phyloP scores from a whole-genome alignment of 2,797 vertebrate species.

The Acridotheres tristis region DNA sequence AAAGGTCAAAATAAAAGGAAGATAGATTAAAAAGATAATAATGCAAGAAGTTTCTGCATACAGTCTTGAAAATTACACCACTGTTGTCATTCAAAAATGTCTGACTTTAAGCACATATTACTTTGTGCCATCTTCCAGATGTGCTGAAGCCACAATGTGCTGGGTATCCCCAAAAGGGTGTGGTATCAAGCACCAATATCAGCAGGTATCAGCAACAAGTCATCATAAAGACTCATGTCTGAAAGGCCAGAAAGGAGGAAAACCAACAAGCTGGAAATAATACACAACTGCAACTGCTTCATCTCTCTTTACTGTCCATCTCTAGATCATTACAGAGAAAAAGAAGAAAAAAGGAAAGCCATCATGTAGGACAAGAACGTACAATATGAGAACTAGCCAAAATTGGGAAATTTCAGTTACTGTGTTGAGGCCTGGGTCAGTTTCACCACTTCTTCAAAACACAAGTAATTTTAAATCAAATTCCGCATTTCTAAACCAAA shows the following conservation, averaged over 20 bases:
- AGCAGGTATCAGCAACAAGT: not conserved
- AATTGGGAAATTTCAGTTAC: not conserved
- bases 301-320: not conserved
- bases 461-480: not conserved
- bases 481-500: not conserved
- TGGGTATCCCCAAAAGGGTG: not conserved
- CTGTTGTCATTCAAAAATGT: not conserved
- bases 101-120: not conserved
- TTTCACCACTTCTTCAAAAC: not conserved
- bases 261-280: not conserved
- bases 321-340: not conserved
- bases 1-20: not conserved
- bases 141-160: not conserved
- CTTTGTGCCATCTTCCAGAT: not conserved
- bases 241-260: not conserved
- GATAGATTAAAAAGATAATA: not conserved
- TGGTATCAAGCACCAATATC: not conserved
- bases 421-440: not conserved
- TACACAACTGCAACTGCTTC: not conserved
- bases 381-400: not conserved
- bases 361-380: not conserved
- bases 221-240: not conserved
- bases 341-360: not conserved
- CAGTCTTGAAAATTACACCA: not conserved
- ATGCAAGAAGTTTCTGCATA: not conserved